A percentile compares a stretch with the other conserved stretches of the same genome.
phyloP scores from a whole-genome alignment of 2,797 vertebrate genomes.

The Lagorchestes hirsutus region DNA sequence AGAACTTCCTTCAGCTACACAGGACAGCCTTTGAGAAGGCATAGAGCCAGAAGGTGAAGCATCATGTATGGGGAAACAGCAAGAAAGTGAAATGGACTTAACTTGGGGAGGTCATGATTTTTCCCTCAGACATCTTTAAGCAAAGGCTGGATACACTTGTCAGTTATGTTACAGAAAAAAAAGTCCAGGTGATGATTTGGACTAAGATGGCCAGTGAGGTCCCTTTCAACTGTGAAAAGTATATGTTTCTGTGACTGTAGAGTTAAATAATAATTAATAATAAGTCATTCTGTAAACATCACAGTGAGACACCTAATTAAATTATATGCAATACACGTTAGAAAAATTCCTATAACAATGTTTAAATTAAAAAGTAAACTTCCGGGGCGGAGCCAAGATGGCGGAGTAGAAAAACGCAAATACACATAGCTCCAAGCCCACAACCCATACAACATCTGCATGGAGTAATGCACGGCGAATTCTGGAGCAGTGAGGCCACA shows the following conservation, averaged over 20 bases:
- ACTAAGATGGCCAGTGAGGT: not conserved
- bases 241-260: not conserved
- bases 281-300: not conserved
- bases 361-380: not conserved
- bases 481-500: too few relatives aligned
- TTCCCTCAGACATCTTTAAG: not conserved
- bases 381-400: too few relatives aligned
- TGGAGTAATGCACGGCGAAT: too few relatives aligned
- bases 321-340: not conserved
- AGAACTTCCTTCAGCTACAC: not conserved
- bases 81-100: not conserved
- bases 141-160: not conserved
- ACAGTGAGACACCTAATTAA: not conserved
- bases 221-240: not conserved
- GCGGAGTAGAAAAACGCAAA: too few relatives aligned
- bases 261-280: not conserved
- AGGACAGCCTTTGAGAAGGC: not conserved
- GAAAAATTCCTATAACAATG: not conserved
- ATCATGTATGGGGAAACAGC: not conserved
- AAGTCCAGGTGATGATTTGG: not conserved
- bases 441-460: too few relatives aligned
- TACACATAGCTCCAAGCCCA: too few relatives aligned
- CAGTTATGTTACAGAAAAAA: not conserved
- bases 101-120: not conserved
- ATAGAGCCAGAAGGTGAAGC: not conserved